Evolutionary conservation across 2,797 vertebrate genomes (phyloP).

Genomic region (Rhincodon typus): DNA sequence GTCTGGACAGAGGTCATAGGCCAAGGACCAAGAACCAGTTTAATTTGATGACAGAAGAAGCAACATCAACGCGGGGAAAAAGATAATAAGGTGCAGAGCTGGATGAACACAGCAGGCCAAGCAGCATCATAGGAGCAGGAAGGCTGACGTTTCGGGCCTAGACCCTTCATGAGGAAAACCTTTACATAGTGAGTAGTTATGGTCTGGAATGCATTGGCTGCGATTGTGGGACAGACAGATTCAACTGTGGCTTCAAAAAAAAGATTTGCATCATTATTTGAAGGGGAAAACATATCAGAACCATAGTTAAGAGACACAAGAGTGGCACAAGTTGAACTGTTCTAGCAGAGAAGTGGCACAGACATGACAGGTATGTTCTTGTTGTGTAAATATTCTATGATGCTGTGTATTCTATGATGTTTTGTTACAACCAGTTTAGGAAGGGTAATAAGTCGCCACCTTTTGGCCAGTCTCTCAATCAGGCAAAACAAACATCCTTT

Average conservation of each 20-base stretch:
- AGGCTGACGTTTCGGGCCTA: too few species aligned
- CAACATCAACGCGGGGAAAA: too few species aligned
- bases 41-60: background rate
- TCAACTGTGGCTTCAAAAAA: background rate
- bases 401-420: too few species aligned
- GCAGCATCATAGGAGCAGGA: too few species aligned
- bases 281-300: background rate
- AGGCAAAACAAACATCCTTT: too few species aligned
- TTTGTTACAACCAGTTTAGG: too few species aligned
- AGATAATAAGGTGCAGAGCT: too few species aligned
- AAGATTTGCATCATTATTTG: background rate
- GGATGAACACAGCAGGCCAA: too few species aligned
- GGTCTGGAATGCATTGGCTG: background rate
- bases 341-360: background rate
- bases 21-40: background rate
- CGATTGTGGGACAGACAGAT: background rate
- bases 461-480: too few species aligned
- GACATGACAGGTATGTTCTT: background rate
- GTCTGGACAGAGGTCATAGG: background rate
- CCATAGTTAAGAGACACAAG: background rate
- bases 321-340: background rate
- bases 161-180: background rate
- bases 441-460: too few species aligned
- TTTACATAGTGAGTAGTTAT: background rate
- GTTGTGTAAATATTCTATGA: background rate